Base-by-base conservation (phyloP, 1,140 invertebrate genomes). In the Lasioglossum baleicum region DNA sequence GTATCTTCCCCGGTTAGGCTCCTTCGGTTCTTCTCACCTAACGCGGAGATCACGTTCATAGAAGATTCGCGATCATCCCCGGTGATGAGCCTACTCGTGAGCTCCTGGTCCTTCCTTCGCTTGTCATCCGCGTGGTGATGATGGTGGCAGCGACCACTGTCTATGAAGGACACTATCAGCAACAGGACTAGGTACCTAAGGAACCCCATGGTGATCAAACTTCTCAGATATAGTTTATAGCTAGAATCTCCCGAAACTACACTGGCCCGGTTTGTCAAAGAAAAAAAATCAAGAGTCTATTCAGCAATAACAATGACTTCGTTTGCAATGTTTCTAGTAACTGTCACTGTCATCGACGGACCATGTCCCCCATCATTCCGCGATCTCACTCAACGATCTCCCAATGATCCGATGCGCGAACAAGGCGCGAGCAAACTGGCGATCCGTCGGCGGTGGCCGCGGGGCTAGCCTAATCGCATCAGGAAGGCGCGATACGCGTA, bases 391-490 rank as follows among this genome's bases (percentile, higher is more conserved):
- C 20, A 11, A 65, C 40, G 7, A 48, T 35, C 58, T 53, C n/a
- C 26, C 22, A 22, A 60, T 13, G 44, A 10, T 13, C 44, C 77
- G 79, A 64, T 20, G 75, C 75, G 64, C 68, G 81, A 70, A 68
- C 35, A 71, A 74, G 35, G 74, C 64, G 81, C 78, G 67, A 68
- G 63, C 58, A 58, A 86, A 83, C 77, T 83, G 73, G 81, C 69
- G 84, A 87, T 87, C 75, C 80, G 81, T 60, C 66, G 69, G 75
- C 75, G 71, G 35, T 5, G 35, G 35, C 35, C 35, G 35, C 35
- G 35, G 35, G 56, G 83, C 83, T 78, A 83, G 82, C 75, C 84
- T 85, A 85, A 84, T 85, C 84, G 83, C 80, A 82, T 84, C 83
- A 78, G 83, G 74, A 79, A 85, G 75, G 74, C 82, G 75, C 35